Percentiles rank a stretch among this genome's conserved stretches.
phyloP scores from a whole-genome alignment of 2,888 invertebrate species.

The Dryobota labecula region DNA sequence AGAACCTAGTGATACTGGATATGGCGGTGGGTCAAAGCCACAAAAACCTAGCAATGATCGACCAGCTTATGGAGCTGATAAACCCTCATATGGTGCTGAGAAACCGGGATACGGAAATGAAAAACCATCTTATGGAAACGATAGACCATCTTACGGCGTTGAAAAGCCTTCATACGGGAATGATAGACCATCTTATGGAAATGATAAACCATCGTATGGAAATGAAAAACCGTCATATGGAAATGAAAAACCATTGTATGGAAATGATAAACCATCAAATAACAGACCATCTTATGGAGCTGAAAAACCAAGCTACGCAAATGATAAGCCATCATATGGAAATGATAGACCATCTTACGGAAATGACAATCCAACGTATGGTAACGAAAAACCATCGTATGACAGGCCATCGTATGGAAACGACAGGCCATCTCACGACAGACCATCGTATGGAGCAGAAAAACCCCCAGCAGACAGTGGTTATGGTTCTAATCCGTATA shows the following conservation, averaged over 20 bases:
- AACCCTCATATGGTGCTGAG: constrained; percentile 49
- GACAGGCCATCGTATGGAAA: constrained; percentile 40
- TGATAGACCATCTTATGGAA: constrained; percentile 57
- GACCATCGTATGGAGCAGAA: constrained; percentile 31
- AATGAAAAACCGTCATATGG: constrained; percentile 56
- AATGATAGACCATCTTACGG: constrained; percentile 26
- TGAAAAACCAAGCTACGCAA: constrained; percentile 34
- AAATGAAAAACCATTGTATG: constrained; percentile 41
- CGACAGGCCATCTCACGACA: constrained; percentile 35
- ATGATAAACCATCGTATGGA: constrained; percentile 37
- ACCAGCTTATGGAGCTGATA: constrained; percentile 46
- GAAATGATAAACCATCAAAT: constrained; percentile 48
- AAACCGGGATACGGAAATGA: constrained; percentile 37
- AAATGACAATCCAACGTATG: constrained; percentile 25
- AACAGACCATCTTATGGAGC: constrained; percentile 53
- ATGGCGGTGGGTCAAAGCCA: constrained; percentile 38
- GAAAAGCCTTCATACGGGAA: constrained; percentile 51
- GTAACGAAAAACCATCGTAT: constrained; percentile 4
- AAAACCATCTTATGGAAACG: constrained; percentile 20
- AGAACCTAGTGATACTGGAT: constrained; percentile 47
- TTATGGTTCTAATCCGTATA: constrained; percentile 32
- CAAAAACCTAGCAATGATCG: constrained; percentile 54
- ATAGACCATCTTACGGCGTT: constrained; percentile 47
- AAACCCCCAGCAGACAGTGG: constrained; percentile 55
- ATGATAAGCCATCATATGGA: constrained; percentile 44